Base-by-base conservation (phyloP, 2,797 vertebrate species). In the Pseudotriccus pelzelni region DNA sequence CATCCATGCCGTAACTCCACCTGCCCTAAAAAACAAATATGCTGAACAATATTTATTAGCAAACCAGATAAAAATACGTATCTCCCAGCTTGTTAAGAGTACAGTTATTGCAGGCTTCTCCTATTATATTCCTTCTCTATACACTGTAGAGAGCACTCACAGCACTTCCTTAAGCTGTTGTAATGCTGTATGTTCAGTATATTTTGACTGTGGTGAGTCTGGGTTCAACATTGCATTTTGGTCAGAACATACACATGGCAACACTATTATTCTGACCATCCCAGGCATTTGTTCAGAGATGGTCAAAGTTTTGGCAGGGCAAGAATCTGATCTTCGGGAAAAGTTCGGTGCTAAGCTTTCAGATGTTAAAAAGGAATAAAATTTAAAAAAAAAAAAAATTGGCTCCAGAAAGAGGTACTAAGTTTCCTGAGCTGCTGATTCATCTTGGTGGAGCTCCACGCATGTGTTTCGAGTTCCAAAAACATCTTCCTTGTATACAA, bases 391-490 rank as follows among this genome's bases (percentile, higher is more conserved):
- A 24, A 53, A 67, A 67, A 50, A 22, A 50, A 67, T 10, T 76
- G 64, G 87, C 86, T 83, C 11, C 56, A 87, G 47, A 76, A 89
- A 87, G 37, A 84, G 82, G 62, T 84, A 67, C 53, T 50, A 74
- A 89, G 70, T 93, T 96, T 97, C 95, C 95, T 93, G 85, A 96
- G 84, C 89, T 89, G 91, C 92, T 97, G 95, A 97, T 95, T 97
- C 96, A 96, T 96, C 94, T 96, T 97, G 97, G 96, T 96, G 93
- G 95, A 94, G 95, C 73, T 96, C 91, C 89, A 95, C 3, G 15
- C 55, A 90, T 91, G 77, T 87, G 75, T 77, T 96, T 37, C 2
- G 46, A 77, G 76, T 94, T 95, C 93, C 95, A 97, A 93, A 96
- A 87, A 75, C 94, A 95, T 97, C 89, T 93, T 96, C 46, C 43